These are phyloP conservation scores for Valencia hispanica DNA, from an alignment of 2,797 vertebrate genomes.

Conservation along the genomic window DNA sequence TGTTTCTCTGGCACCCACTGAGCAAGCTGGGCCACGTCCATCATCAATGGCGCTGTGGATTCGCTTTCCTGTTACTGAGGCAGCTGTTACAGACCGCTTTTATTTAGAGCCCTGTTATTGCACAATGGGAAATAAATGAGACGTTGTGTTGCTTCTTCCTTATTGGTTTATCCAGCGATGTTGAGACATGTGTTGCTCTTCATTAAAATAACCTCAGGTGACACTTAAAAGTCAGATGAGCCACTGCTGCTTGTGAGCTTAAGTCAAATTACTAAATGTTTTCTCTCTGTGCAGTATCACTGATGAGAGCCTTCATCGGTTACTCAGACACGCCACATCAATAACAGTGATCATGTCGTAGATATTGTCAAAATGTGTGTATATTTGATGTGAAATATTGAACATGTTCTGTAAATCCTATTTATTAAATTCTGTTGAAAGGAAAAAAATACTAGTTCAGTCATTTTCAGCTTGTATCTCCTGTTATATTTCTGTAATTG, in stretches of 20 bases:
- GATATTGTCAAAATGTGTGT: conserved; percentile 7
- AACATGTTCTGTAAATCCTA: conserved; percentile 36
- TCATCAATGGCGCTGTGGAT: conserved; percentile 48
- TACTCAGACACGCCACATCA: not conserved
- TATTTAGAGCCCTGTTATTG: conserved; percentile 25
- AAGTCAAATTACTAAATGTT: conserved; percentile 7
- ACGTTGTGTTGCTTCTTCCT: conserved; percentile 16
- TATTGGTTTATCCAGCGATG: conserved; percentile 41
- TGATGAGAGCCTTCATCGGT: conserved; percentile 3
- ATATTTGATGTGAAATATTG: conserved; percentile 18
- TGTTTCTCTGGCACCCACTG: conserved; percentile 27
- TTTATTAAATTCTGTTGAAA: conserved; percentile 42
- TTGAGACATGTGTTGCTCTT: conserved; percentile 43
- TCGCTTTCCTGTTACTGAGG: conserved; percentile 21
- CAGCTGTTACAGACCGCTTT: conserved; percentile 16
- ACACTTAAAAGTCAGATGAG: conserved; percentile 52
- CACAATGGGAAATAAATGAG: conserved; percentile 24
- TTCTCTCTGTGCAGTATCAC: conserved; percentile 16
- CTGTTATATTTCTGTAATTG: not conserved
- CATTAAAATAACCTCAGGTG: conserved; percentile 51
- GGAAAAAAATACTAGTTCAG: not conserved
- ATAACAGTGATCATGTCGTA: not conserved
- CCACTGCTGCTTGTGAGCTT: conserved; percentile 26
- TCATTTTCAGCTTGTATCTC: not conserved
- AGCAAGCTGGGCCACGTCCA: not conserved